phyloP scores from a whole-genome alignment of 2,113 vertebrate species.

The Meleagris gallopavo region DNA sequence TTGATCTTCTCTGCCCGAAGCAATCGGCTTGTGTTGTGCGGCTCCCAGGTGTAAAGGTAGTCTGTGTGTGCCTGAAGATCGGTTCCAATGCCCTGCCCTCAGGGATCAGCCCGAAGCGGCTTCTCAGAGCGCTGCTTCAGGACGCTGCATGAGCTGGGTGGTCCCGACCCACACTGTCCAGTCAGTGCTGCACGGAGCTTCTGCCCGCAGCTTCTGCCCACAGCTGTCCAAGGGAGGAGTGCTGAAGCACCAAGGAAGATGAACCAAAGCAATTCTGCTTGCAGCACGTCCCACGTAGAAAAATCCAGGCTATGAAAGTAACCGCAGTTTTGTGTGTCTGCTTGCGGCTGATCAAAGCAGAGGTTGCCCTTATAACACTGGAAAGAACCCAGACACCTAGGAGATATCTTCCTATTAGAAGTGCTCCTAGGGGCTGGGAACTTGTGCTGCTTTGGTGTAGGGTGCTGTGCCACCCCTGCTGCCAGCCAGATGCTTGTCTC shows the following conservation, averaged over 20 bases:
- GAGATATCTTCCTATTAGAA: neutral
- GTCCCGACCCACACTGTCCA: neutral
- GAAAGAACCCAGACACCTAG: neutral
- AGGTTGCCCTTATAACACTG: neutral
- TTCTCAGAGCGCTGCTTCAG: neutral
- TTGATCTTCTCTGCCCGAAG: neutral
- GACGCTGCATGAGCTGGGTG: fast-evolving
- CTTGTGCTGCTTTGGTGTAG: neutral
- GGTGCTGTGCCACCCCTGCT: neutral
- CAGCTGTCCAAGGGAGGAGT: neutral
- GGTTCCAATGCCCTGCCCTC: neutral
- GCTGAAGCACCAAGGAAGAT: neutral
- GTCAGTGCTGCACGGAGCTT: neutral
- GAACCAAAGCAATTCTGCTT: too few relatives aligned
- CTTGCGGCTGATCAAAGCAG: neutral
- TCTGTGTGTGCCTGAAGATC: neutral
- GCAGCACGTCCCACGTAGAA: neutral
- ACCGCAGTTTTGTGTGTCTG: neutral
- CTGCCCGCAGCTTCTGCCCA: neutral
- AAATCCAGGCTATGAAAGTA: neutral
- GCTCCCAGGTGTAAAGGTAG: neutral
- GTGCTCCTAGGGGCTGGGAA: neutral
- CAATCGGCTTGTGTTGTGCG: neutral
- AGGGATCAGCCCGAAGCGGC: neutral
- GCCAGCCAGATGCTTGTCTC: neutral